Evolutionary conservation across 2,113 vertebrate genomes (phyloP), one percentile per base, ranked within the genome.

Genomic region (Bufo bufo): DNA sequence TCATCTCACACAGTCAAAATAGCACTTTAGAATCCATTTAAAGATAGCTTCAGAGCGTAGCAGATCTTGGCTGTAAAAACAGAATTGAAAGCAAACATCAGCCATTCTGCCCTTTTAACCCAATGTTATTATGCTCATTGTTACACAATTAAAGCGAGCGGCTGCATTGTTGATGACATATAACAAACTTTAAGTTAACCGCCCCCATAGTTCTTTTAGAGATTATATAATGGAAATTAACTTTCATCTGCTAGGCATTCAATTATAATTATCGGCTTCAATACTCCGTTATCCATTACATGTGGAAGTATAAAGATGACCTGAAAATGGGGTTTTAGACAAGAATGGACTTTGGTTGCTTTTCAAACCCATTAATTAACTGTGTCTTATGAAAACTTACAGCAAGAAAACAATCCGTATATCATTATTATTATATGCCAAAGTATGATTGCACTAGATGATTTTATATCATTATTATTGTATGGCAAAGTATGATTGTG

Each of bases 1-100:
- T 93, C 91, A 93, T 93, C 93, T 94, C 92, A 59, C 91, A 90
- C 66, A 93, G 87, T 89, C 87, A 89, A 84, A 84, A 89, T 84
- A 84, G 87, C 87, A 89, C 82, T 89, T 88, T 89, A 89, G 61
- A 89, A 84, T 83, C 79, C 87, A 89, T 89, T 84, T 84, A 78
- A 84, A 83, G 71, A 89, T 89, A 78, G 81, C 63, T 84, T 84
- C 82, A 66, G 74, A 43, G 61, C 72, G 33, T 52, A 69, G 74
- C 74, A 69, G 82, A 82, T 84, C 82, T 84, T 89, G 87, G 66
- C 80, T 83, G 56, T 49, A 88, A 88, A 33, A 88, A 88, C 50
- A 17, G 58, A 69, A 88, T 87, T 49, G 81, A 84, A 88, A 83
- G 87, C 81, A 88, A 88, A 84, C 69, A 83, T 74, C 71, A 74